Evolutionary conservation across 2,113 vertebrate species (phyloP), one percentile per base, ranked within the genome.

Genomic region (Odobenus rosmarus): DNA sequence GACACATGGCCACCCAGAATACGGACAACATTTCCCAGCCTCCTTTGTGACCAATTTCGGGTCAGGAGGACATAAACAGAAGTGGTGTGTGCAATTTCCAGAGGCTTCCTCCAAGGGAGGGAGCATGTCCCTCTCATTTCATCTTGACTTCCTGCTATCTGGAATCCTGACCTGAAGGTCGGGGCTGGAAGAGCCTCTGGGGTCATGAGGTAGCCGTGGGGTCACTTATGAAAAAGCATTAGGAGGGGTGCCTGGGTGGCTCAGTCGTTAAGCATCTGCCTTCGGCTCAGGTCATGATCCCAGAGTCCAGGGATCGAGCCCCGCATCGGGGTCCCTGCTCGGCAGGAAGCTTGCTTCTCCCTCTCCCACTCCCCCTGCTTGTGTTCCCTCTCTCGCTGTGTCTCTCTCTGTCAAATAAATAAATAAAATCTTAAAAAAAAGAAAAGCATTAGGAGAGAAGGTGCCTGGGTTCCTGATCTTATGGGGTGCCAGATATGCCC

Each of bases 21-120:
- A 74, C 69, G 23, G 5, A 64, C 51, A 61, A 67, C 26, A n/a
- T 77, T 88, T 96, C 90, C 72, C 64, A 92, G 64, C 5, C 42
- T 55, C 42, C 62, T 69, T 81, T 83, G 39, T 23, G 13, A 59
- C 62, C 28, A 81, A 16, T 39, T 76, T 59, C 33, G 61, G 77
- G 69, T n/a, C 24, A n/a, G 59, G 6, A 15, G n/a, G 46, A 11
- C 31, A 10, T 19, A 57, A 57, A 15, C 9, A 28, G 42, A 61
- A 83, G 31, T 72, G 51, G 3, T 55, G 4, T 28, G 5, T 55
- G 24, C 42, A 33, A 39, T 23, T 83, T 88, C 39, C 31, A 28
- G n/a, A 42, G 80, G 39, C 10, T 24, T 71, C 16, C 74, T 80
- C 55, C 23, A 11, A 72, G 33, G 9, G 3, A 80, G 61, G 36